Evolutionary conservation across 23 tunicate genomes (phyloP).

Genomic region (Styela plicata): DNA sequence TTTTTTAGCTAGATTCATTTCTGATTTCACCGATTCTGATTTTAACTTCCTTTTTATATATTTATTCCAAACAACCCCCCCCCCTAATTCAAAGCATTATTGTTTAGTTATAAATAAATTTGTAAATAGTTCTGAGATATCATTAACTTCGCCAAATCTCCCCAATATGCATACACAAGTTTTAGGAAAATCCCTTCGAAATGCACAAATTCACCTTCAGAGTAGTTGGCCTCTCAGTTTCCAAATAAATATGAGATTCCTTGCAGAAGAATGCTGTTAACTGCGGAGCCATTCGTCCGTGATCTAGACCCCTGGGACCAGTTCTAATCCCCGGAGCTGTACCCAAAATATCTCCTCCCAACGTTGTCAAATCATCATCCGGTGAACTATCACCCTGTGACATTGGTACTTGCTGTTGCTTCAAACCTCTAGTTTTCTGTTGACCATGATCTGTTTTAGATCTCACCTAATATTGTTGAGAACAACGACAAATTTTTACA

Average conservation of each 20-base stretch:
- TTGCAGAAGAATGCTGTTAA: constrained; percentile 78
- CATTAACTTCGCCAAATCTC: too few species aligned
- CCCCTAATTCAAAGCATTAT: too few species aligned
- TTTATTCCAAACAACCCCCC: too few species aligned
- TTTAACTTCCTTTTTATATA: too few species aligned
- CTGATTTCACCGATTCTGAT: too few species aligned
- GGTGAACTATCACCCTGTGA: constrained; percentile 34
- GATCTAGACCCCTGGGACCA: neutral
- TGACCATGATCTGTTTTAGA: constrained; percentile 79
- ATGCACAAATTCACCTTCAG: constrained; percentile 48
- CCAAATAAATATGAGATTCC: constrained; percentile 42
- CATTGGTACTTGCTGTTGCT: neutral
- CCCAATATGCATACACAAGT: too few species aligned
- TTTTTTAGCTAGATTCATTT: too few species aligned
- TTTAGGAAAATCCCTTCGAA: neutral
- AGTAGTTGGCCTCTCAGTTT: constrained; percentile 35
- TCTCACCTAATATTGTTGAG: too few species aligned
- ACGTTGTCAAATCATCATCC: constrained; percentile 39
- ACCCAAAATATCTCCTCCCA: neutral
- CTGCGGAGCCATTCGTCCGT: constrained; percentile 57
- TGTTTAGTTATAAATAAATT: too few species aligned
- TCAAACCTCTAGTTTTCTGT: neutral
- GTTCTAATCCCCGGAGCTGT: neutral
- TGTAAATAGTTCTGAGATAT: too few species aligned
- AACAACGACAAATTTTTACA: too few species aligned